Evolutionary conservation across 2,113 vertebrate genomes (phyloP).

Genomic region (Dasyprocta punctata): DNA sequence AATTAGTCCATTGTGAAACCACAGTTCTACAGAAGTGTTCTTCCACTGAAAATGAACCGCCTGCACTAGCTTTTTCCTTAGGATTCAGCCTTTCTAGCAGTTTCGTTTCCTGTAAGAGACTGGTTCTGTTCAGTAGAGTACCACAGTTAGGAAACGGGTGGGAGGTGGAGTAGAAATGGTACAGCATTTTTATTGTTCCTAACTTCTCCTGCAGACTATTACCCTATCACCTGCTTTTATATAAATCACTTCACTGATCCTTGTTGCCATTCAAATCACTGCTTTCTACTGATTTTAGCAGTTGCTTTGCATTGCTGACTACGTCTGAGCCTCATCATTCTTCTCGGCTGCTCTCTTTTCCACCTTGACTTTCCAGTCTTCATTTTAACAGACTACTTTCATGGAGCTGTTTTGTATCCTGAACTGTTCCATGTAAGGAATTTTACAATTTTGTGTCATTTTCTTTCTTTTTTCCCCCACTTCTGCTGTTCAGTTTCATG

Average conservation of each 20-base stretch:
- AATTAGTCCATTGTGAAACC: constrained; percentile 36
- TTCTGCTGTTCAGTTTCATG: neutral
- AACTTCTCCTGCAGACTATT: neutral
- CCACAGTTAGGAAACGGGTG: neutral
- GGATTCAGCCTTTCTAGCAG: neutral
- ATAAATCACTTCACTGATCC: neutral
- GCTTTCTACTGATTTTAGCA: neutral
- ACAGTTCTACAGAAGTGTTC: neutral
- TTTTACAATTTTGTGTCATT: constrained; percentile 48
- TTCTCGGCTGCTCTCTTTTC: constrained; percentile 7
- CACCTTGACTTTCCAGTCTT: constrained; percentile 43
- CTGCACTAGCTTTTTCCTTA: constrained; percentile 5
- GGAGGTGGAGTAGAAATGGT: neutral
- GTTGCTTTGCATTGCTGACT: neutral
- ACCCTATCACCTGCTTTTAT: neutral
- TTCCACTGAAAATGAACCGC: neutral
- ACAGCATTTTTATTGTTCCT: neutral
- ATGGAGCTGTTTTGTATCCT: constrained; percentile 24
- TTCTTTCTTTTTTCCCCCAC: neutral
- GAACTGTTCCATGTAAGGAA: constrained; percentile 15
- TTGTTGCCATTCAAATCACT: neutral
- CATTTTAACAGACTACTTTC: constrained; percentile 19
- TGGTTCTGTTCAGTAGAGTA: neutral
- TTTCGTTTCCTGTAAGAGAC: constrained; percentile 15
- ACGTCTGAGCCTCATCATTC: neutral